phyloP scores from a whole-genome alignment of 1,140 invertebrate genomes.

The Saxidomus purpurata region DNA sequence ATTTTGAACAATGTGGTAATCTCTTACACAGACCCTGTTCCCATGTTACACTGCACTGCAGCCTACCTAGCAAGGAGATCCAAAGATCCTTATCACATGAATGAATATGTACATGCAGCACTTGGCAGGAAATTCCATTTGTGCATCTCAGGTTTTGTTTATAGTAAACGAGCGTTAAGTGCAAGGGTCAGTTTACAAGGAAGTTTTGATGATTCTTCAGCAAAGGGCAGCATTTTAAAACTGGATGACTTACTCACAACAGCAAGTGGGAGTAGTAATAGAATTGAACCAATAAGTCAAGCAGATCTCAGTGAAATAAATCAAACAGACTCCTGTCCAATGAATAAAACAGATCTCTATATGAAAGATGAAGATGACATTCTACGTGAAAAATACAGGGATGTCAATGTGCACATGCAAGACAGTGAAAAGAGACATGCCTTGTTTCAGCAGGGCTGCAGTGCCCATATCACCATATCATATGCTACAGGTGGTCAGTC shows the following conservation, averaged over 20 bases:
- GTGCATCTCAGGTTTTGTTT: conserved; percentile 68
- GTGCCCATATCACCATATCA: conserved; percentile 53
- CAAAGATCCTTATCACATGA: conserved; percentile 62
- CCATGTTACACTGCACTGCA: conserved; percentile 75
- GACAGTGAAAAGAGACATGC: neutral
- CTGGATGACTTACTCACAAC: too few species aligned
- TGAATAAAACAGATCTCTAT: neutral
- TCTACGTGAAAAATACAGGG: conserved; percentile 28
- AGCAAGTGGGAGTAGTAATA: neutral
- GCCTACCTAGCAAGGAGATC: conserved; percentile 69
- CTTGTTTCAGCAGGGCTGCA: conserved; percentile 37
- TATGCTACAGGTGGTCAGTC: conserved; percentile 49
- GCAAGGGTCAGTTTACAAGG: conserved; percentile 65
- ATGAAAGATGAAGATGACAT: conserved; percentile 43
- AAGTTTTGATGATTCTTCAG: neutral
- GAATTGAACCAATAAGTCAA: neutral
- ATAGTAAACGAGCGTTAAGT: conserved; percentile 68
- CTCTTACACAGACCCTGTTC: conserved; percentile 47
- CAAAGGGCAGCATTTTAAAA: neutral
- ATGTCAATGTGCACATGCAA: neutral
- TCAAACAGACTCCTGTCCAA: neutral
- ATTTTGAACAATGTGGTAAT: conserved; percentile 41
- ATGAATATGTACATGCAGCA: conserved; percentile 64
- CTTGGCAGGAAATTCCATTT: conserved; percentile 68
- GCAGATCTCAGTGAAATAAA: neutral